These are phyloP conservation scores for Lycodopsis pacificus DNA, from an alignment of 2,797 vertebrate species.

Conservation along the genomic window DNA sequence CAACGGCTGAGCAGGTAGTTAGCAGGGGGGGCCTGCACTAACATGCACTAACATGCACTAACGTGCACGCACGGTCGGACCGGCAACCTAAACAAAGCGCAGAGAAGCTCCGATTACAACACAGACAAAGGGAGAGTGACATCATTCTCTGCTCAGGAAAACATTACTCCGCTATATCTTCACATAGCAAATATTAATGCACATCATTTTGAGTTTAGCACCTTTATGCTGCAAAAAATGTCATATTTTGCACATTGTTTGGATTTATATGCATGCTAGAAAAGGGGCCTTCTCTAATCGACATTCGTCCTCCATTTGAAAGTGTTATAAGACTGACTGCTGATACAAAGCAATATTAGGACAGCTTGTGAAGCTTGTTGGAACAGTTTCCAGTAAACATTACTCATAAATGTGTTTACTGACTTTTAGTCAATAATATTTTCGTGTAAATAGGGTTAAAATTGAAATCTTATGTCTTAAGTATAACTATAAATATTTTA, in stretches of 20 bases:
- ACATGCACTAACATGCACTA: too few species aligned
- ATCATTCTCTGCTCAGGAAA: too few species aligned
- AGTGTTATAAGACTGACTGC: conserved; percentile 2
- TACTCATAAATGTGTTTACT: neutral
- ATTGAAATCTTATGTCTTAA: neutral
- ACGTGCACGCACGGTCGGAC: too few species aligned
- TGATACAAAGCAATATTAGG: conserved; percentile 18
- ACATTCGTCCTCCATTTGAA: neutral
- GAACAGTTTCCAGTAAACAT: neutral
- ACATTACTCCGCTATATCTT: neutral
- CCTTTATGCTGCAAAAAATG: neutral
- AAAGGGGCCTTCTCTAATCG: neutral
- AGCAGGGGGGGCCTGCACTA: too few species aligned
- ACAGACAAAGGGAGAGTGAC: too few species aligned
- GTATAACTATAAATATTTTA: neutral
- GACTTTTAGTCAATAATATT: neutral
- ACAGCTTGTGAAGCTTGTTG: neutral
- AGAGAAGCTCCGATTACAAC: too few species aligned
- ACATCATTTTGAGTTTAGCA: too few species aligned
- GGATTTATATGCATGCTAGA: neutral
- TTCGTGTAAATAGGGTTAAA: neutral
- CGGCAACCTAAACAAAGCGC: too few species aligned
- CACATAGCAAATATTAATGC: neutral
- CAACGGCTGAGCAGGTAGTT: too few species aligned
- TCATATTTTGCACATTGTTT: neutral